Base-by-base conservation (phyloP, 1,140 invertebrate species). In the Zaprionus taronus region DNA sequence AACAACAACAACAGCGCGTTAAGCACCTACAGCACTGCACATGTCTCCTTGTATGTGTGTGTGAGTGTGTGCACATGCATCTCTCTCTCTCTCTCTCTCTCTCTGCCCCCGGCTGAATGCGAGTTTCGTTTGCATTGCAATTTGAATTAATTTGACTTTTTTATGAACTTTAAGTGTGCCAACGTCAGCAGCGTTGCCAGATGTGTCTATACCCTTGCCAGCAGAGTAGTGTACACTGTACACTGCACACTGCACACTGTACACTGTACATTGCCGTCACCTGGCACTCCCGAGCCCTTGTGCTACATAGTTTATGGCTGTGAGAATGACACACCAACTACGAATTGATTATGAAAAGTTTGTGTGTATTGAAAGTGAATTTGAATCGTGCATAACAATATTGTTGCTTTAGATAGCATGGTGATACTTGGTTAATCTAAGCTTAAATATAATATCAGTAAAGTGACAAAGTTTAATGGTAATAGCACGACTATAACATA, bases 61-160 rank as follows among this genome's bases (percentile, higher is more conserved):
- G 31, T 24, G 17, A 24, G 12, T 24, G n/a, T 36, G 31, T 22
- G 55, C 47, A 61, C 24, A 55, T 36, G n/a, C 38, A 67, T 22
- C 44, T 28, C 38, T 31, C 28, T 44, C 28, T 31, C 34, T 1
- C 26, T 20, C 34, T 61, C 36, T 64, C 14, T 17, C 26, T 61
- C 22, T 26, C 22, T 0, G 0, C 3, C 41, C 6, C 41, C n/a
- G 28, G 55, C 41, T 57, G 62, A 12, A 31, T 62, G 63, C 36
- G 22, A 56, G 49, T 82, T 60, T 72, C 58, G 84, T 87, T 79
- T 87, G 84, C 83, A 81, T 67, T 87, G 81, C 83, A 87, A 89
- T 87, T 83, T 83, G 84, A 89, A 89, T 87, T 87, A 87, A 87
- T 89, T 87, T 87, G 77, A 80, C 77, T 87, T 86, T 86, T 87